Base-by-base conservation (phyloP, 2,113 vertebrate genomes). In the Oryzias melastigma region DNA sequence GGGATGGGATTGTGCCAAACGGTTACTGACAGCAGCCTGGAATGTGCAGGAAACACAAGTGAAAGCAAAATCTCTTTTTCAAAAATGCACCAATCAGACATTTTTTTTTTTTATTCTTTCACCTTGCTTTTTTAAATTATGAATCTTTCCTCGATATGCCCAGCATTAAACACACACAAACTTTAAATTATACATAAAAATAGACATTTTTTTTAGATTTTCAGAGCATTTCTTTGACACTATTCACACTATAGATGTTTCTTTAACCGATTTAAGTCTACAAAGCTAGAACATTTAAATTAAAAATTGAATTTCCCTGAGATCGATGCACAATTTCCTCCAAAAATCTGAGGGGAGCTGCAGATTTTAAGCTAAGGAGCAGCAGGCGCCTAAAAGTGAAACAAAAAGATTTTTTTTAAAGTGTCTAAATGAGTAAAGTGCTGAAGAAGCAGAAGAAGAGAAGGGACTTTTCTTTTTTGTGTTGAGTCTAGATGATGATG, bases 401-500 rank as follows among this genome's bases (percentile, higher is more conserved):
- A 51, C 48, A 19, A 41, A 74, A 66, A 41, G 22, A 68, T 2
- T 22, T 22, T 22, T 2, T 22, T 22, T 22, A 62, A 57, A 53
- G 52, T 47, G 24, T 14, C 57, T 71, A 24, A 41, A 62, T 20
- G 57, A 40, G 62, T 48, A 62, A 79, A 82, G 60, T 77, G 85
- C 84, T 85, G 84, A 86, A 64, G 63, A 78, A 60, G 83, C 80
- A 83, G 67, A 80, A 58, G 62, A 17, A 62, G 29, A 69, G 52
- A 57, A 58, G 59, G 55, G 66, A 68, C 70, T 74, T 73, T 62
- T 44, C 22, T 61, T 58, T 35, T 76, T 71, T 8, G 41, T 79
- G 52, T 47, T 45, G 46, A 65, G 61, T 83, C 78, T 77, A 42
- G 72, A 51, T 80, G 87, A 85, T 86, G 71, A 85, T 86, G 85